A percentile compares a stretch with the other conserved stretches of the same genome.
Evolutionary conservation across 2,888 invertebrate genomes (phyloP).

Genomic region (Ichneumoninae sp.): DNA sequence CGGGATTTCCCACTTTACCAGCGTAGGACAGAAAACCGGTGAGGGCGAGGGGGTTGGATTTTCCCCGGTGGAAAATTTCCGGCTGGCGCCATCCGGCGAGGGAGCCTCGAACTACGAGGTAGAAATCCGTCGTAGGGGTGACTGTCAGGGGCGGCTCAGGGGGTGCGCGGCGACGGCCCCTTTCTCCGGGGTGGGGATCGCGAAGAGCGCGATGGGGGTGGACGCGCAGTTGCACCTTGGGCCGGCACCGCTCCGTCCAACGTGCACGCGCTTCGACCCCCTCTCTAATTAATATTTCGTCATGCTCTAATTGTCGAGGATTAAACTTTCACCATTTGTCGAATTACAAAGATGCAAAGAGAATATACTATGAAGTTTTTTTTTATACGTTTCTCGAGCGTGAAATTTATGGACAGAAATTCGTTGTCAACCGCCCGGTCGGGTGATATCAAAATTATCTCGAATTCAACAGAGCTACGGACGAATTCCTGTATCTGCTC

Average conservation of each 20-base stretch:
- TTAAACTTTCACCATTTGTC: conserved; percentile 7
- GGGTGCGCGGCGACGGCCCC: conserved; percentile 22
- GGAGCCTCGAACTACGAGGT: conserved; percentile 68
- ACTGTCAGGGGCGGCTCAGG: conserved; percentile 19
- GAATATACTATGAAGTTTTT: not conserved
- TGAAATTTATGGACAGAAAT: not conserved
- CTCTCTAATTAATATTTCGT: conserved; percentile 5
- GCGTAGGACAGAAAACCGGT: conserved; percentile 68
- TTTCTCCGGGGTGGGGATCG: not conserved
- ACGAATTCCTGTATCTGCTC: not conserved
- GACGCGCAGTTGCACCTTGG: conserved; percentile 63
- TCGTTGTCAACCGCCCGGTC: not conserved
- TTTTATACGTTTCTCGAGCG: not conserved
- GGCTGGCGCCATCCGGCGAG: conserved; percentile 78
- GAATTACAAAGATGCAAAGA: not conserved
- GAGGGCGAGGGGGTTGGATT: conserved; percentile 40
- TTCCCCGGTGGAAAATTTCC: conserved; percentile 69
- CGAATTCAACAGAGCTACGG: not conserved
- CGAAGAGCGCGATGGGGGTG: not conserved
- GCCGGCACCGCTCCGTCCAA: conserved; percentile 74
- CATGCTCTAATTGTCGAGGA: not conserved
- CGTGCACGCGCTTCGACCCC: conserved; percentile 35
- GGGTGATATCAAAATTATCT: not conserved
- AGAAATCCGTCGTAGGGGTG: conserved; percentile 65
- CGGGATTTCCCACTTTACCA: conserved; percentile 76